Evolutionary conservation across 2,113 vertebrate species (phyloP).

Genomic region (Panthera uncia): DNA sequence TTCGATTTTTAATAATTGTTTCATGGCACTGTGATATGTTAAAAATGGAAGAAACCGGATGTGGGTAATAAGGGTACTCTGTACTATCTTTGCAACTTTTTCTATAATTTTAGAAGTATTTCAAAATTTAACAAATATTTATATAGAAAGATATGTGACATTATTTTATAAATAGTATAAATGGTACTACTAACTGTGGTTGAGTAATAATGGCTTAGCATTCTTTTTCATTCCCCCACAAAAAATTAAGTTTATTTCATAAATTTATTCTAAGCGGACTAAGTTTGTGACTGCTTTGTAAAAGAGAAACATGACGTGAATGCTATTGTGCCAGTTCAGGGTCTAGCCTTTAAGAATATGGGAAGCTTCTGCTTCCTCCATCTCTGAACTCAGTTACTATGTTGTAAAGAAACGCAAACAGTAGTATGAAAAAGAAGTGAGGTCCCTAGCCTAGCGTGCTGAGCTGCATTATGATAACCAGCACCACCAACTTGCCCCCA

Average conservation of each 20-base stretch:
- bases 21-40: neutral
- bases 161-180: neutral
- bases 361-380: neutral
- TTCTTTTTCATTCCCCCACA: neutral
- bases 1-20: neutral
- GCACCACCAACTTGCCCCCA: fast-evolving
- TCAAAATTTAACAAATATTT: neutral
- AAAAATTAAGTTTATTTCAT: neutral
- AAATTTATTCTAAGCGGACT: neutral
- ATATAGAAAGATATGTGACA: neutral
- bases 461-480: neutral
- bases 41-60: neutral
- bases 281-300: neutral
- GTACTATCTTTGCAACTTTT: neutral
- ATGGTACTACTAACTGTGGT: neutral
- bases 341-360: neutral
- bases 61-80: neutral
- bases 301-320: neutral
- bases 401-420: neutral
- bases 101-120: neutral
- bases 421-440: neutral
- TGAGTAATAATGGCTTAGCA: neutral
- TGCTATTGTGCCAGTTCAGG: neutral
- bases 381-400: neutral
- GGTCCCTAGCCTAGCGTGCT: fast-evolving